Evolutionary conservation across 1,140 invertebrate species (phyloP), one percentile per base, ranked within the genome.

Genomic region (Danaus plexippus): DNA sequence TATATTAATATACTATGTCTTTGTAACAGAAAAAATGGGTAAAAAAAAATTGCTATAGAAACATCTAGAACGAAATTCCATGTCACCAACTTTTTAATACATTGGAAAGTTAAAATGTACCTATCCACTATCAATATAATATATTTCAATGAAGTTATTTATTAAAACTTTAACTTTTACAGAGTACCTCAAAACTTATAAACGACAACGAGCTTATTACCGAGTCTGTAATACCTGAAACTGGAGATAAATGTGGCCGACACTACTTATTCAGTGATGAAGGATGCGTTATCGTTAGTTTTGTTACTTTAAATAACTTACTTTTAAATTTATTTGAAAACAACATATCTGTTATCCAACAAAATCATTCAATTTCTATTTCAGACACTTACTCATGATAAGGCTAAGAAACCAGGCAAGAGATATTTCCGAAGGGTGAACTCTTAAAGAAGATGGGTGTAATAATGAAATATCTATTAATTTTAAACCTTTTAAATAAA

Each of bases 251-350:
- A 77, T 79, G 87, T 63, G 75, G 73, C n/a, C 74, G 90, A 50
- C 87, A 85, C 55, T 91, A 90, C 62, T 75, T 88, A 45, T 89
- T 91, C 67, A 88, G 70, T 53, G 88, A 90, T 57, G 87, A 89
- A 13, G 87, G 87, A 64, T 80, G 90, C 65, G 69, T 90, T 63
- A 69, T 91, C 71, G 90, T 91, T 85, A 88, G 88, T 87, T 63
- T 56, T n/a, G 42, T 32, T 53, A 41, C 46, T 43, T 10, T 45
- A 12, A 12, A 52, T 18, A 11, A 49, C 13, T 44, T 13, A 15
- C 47, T 54, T 9, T 50, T 52, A 52, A 46, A 40, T 57, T 56
- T 44, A 55, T 47, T 50, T 43, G 15, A 47, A 59, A 40, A 15
- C 15, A 15, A 15, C 12, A 50, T 11, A 22, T 10, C 41, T n/a